Conservation (phyloP, 2,797 vertebrate species). For the Meda fulgida region DNA sequence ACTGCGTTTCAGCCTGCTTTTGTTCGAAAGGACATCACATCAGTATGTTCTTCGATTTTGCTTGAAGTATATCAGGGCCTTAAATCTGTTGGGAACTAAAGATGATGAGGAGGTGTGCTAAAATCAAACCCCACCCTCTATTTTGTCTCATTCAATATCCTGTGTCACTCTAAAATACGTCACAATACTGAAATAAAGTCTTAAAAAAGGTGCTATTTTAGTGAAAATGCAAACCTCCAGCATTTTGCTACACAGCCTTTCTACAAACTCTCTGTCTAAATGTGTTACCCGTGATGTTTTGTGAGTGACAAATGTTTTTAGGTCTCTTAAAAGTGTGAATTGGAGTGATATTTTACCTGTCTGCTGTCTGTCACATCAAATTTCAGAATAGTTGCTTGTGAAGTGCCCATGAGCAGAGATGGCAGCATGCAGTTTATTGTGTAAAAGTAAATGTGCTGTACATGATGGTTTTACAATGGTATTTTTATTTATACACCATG, state of each 20-base stretch:
- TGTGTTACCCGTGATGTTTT: background rate
- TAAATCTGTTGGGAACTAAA: background rate
- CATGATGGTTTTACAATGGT: background rate
- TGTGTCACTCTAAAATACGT: background rate
- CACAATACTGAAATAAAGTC: background rate
- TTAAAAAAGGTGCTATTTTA: background rate
- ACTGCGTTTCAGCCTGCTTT: too few relatives aligned
- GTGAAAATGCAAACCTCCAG: too few relatives aligned
- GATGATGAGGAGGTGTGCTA: background rate
- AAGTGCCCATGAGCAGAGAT: slow-evolving; percentile 8
- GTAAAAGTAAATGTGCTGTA: background rate
- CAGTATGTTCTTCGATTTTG: too few relatives aligned
- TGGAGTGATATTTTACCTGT: slow-evolving; percentile 6
- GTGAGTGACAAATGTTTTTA: slow-evolving; percentile 13
- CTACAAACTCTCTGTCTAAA: background rate
- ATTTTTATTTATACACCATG: background rate
- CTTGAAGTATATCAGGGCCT: too few relatives aligned
- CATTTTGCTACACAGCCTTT: background rate
- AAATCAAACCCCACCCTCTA: background rate
- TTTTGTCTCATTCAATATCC: background rate
- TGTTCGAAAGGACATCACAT: too few relatives aligned
- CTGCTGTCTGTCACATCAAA: slow-evolving; percentile 16
- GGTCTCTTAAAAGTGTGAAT: slow-evolving; percentile 8
- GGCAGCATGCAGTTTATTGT: background rate
- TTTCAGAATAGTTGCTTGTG: slow-evolving; percentile 1